Evolutionary conservation across 2,113 vertebrate species (phyloP), one percentile per base, ranked within the genome.

Genomic region (Lamprologus lemairii): DNA sequence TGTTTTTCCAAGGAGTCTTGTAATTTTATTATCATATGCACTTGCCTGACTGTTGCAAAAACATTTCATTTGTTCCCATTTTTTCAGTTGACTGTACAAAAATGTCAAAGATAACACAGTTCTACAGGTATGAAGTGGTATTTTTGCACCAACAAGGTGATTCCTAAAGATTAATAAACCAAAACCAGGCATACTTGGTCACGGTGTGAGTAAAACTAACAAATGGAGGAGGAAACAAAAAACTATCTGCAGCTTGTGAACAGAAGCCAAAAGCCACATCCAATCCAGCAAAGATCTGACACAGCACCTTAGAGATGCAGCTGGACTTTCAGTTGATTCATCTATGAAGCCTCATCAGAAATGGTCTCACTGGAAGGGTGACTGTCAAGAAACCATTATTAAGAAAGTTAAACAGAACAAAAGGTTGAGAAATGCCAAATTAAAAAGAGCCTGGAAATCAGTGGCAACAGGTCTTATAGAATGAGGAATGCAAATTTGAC

Each of bases 61-160:
- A n/a, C 17, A 12, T 65, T 37, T 1, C 7, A 65, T 12, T 65
- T 65, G 60, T 3, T 3, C 31, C 60, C 6, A n/a, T 35, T 35
- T 65, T 65, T 65, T 65, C 6, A 35, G 60, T 65, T 65, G 60
- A 65, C 5, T 65, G 31, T 65, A 37, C 60, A n/a, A 65, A 65
- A 65, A 65, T 63, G 31, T n/a, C 17, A 63, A 63, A 35, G 58
- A 63, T 35, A 35, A n/a, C 58, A 63, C 60, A n/a, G 31, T 35
- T 35, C n/a, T 35, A 1, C 60, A 7, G 17, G 31, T 12, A 65
- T 35, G 6, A 65, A 37, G 31, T 35, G 6, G 60, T n/a, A 35
- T 37, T 65, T 37, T 5, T 37, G 60, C 31, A 37, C 60, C 31
- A 37, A 65, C 10, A 37, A 12, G 60, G 31, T 65, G 6, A n/a